Conservation (phyloP, 2,888 invertebrate species). For the Sesamia inferens region DNA sequence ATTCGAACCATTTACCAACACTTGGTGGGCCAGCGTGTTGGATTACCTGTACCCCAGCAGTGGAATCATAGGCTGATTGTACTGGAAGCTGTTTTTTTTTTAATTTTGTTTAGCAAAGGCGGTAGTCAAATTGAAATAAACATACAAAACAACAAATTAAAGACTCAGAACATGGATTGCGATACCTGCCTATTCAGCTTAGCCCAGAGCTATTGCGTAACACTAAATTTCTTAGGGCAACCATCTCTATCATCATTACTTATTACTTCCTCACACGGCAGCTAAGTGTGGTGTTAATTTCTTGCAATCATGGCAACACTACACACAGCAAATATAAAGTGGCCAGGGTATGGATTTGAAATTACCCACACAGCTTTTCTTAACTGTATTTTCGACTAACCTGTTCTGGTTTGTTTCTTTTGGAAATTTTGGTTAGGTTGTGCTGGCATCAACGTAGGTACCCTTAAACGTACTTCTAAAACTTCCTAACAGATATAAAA, state of each 20-base stretch:
- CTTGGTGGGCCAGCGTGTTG: not conserved
- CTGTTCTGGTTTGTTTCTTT: not conserved
- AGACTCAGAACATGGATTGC: conserved; percentile 42
- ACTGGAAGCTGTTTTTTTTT: not conserved
- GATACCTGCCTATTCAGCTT: conserved; percentile 28
- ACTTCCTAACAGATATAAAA: not conserved
- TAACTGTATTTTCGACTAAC: not conserved
- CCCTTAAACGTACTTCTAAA: not conserved
- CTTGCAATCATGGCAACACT: conserved; percentile 65
- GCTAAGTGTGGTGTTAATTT: conserved; percentile 67
- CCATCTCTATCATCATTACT: conserved; percentile 59
- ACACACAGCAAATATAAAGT: conserved; percentile 42
- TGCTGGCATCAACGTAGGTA: not conserved
- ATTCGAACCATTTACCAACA: not conserved
- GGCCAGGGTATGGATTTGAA: conserved; percentile 27
- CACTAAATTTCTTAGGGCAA: conserved; percentile 64
- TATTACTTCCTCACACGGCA: conserved; percentile 58
- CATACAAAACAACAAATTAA: too few relatives aligned
- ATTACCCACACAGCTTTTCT: not conserved
- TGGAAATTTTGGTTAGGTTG: not conserved
- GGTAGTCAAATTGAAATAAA: conserved; percentile 23
- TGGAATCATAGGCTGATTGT: not conserved
- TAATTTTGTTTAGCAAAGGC: not conserved
- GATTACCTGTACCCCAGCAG: not conserved
- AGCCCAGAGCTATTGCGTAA: conserved; percentile 61